A percentile compares a stretch with the other conserved stretches of the same genome.
These are phyloP conservation scores for Tetranychus cinnabarinus DNA, from an alignment of 1,140 invertebrate species.

Conservation along the genomic window DNA sequence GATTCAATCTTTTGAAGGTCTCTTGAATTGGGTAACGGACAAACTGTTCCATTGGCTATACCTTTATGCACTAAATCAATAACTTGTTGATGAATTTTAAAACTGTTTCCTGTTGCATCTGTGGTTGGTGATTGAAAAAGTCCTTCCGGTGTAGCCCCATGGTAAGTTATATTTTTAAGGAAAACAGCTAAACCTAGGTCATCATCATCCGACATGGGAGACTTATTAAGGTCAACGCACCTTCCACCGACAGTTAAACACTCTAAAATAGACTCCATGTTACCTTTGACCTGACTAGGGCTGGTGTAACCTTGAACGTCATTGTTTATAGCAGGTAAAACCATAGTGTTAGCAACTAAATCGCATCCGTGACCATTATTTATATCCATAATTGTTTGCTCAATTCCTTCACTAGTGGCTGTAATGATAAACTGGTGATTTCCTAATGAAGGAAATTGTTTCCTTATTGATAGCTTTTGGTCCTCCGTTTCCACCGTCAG, in stretches of 20 bases:
- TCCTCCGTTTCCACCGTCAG: constrained; percentile 39
- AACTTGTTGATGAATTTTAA: too few relatives aligned
- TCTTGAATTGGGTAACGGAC: too few relatives aligned
- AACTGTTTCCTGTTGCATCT: too few relatives aligned
- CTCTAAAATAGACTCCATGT: constrained; percentile 54
- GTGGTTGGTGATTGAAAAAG: too few relatives aligned
- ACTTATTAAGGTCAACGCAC: constrained; percentile 92
- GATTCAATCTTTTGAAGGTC: too few relatives aligned
- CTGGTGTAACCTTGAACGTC: too few relatives aligned
- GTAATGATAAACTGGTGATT: constrained; percentile 29
- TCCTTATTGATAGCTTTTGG: constrained; percentile 24
- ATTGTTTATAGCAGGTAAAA: constrained; percentile 17
- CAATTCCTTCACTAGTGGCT: constrained; percentile 27
- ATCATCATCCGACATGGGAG: constrained; percentile 71
- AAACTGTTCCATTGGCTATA: too few relatives aligned
- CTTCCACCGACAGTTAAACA: constrained; percentile 60
- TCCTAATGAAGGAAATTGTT: constrained; percentile 24
- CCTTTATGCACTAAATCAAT: too few relatives aligned
- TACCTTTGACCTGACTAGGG: too few relatives aligned
- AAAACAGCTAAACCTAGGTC: constrained; percentile 61
- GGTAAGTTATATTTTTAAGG: too few relatives aligned
- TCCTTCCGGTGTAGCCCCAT: too few relatives aligned
- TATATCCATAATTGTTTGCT: constrained; percentile 18
- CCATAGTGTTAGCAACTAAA: constrained; percentile 72
- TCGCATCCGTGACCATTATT: constrained; percentile 52